Conservation (phyloP, 1,140 invertebrate species). For the Drosophila pseudoananassae region DNA sequence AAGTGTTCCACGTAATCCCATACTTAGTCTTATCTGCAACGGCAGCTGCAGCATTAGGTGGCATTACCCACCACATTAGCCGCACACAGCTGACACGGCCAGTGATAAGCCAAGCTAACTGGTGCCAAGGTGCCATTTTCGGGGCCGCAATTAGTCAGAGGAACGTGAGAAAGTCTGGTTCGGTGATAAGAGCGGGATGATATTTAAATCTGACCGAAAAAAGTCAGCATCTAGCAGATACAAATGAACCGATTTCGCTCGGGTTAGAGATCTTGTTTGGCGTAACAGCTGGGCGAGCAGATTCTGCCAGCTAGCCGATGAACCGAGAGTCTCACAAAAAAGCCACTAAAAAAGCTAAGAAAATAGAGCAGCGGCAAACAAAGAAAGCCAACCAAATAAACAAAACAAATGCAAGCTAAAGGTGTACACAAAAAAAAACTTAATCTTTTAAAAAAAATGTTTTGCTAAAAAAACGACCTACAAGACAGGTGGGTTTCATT, state of each 20-base stretch:
- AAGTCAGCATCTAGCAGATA: background rate
- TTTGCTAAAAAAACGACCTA: background rate
- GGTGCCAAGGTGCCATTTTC: slow-evolving; percentile 25
- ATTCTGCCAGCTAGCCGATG: slow-evolving; percentile 42
- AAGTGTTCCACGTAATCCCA: slow-evolving; percentile 11
- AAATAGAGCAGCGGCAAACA: slow-evolving; percentile 67
- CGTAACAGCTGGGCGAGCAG: slow-evolving; percentile 63
- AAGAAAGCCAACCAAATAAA: slow-evolving; percentile 75
- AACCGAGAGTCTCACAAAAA: background rate
- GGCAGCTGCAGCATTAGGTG: slow-evolving; percentile 29
- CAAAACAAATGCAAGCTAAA: slow-evolving; percentile 70
- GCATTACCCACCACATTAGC: slow-evolving; percentile 19
- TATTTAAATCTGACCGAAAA: slow-evolving; percentile 33
- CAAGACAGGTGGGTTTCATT: background rate
- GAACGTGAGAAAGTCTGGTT: slow-evolving; percentile 68
- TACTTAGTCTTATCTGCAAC: slow-evolving; percentile 36
- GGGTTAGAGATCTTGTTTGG: slow-evolving; percentile 30
- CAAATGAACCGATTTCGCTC: slow-evolving; percentile 1
- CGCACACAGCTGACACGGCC: slow-evolving; percentile 23
- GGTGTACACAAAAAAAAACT: slow-evolving; percentile 3
- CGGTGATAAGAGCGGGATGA: slow-evolving; percentile 48
- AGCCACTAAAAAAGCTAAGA: slow-evolving; percentile 10
- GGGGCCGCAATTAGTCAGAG: slow-evolving; percentile 61
- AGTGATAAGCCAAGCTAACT: slow-evolving; percentile 59
- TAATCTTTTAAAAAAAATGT: background rate